These are phyloP conservation scores for Catostomus latipinnis DNA, from an alignment of 2,797 vertebrate species.

Conservation along the genomic window DNA sequence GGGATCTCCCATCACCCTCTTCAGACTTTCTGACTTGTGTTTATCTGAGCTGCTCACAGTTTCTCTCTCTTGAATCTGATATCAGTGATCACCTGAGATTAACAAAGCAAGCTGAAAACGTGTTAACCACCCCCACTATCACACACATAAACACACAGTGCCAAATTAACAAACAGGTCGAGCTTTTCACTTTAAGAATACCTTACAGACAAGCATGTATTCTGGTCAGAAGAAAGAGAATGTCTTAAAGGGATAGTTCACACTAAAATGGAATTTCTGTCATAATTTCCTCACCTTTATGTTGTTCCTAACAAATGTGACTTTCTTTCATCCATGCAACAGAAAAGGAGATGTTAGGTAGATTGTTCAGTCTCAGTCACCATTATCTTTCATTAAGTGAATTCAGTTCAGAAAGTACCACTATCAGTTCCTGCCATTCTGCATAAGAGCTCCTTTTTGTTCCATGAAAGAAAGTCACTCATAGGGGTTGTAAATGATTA, in stretches of 20 bases:
- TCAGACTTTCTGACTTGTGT: slow-evolving; percentile 46
- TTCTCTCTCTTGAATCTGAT: slow-evolving; percentile 52
- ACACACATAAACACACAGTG: neutral
- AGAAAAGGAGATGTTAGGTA: too few relatives aligned
- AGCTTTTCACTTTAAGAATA: neutral
- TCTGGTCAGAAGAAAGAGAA: too few relatives aligned
- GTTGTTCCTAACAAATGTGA: too few relatives aligned
- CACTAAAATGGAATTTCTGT: too few relatives aligned
- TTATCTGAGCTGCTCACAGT: slow-evolving; percentile 61
- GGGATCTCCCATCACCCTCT: slow-evolving; percentile 36
- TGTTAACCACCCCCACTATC: slow-evolving; percentile 16
- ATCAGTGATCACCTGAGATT: slow-evolving; percentile 42
- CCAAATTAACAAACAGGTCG: slow-evolving; percentile 31
- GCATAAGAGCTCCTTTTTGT: too few relatives aligned
- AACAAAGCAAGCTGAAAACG: slow-evolving; percentile 46
- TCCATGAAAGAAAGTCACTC: too few relatives aligned
- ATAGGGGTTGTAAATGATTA: neutral
- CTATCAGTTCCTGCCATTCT: too few relatives aligned
- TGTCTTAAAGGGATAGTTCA: too few relatives aligned
- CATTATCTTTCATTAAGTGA: neutral
- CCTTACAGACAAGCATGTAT: neutral
- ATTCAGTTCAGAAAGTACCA: too few relatives aligned
- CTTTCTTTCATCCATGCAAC: too few relatives aligned
- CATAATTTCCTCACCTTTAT: too few relatives aligned
- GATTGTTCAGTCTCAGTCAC: too few relatives aligned